Conservation (phyloP, 2,113 vertebrate genomes). For the cattle (Bos taurus) region ARS-UCD2.0 NC_037351.1:41563001-41563500, state of each 20-base stretch:
- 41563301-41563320: slow-evolving; percentile 89
- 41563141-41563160: slow-evolving; percentile 98
- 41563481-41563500: neutral
- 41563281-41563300: slow-evolving; percentile 94
- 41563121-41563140: slow-evolving; percentile 96
- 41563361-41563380: slow-evolving; percentile 89
- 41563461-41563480: neutral
- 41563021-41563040: neutral
- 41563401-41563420: neutral
- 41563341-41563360: slow-evolving; percentile 91
- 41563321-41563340: slow-evolving; percentile 93
- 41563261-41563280: slow-evolving; percentile 95
- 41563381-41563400: neutral
- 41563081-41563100: neutral
- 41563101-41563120: slow-evolving; percentile 98
- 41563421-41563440: neutral
- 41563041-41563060: neutral
- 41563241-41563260: slow-evolving; percentile 96
- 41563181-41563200: slow-evolving; percentile 96
- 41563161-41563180: slow-evolving; percentile 96
- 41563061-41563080: slow-evolving; percentile 10
- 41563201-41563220: slow-evolving; percentile 95
- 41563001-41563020: neutral
- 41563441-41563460: neutral
- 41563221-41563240: slow-evolving; percentile 97